Percentiles rank a stretch among this genome's conserved stretches.
These are phyloP conservation scores for Anhinga anhinga DNA, from an alignment of 2,113 vertebrate genomes.

Conservation along the genomic window DNA sequence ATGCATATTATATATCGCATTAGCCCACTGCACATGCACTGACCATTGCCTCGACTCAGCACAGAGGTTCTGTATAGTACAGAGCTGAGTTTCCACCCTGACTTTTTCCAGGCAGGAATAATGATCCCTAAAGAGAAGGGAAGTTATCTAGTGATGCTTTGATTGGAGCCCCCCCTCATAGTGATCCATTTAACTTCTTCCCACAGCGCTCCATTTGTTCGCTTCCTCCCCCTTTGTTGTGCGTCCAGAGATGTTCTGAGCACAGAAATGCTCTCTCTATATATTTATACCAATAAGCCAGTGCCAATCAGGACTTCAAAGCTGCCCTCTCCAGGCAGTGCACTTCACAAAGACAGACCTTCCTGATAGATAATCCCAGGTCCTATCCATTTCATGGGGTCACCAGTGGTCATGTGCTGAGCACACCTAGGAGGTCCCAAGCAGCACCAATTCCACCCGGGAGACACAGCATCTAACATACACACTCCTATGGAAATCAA, in stretches of 20 bases:
- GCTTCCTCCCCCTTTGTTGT: conserved; percentile 48
- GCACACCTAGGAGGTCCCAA: neutral
- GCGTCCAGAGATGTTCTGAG: neutral
- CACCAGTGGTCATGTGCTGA: neutral
- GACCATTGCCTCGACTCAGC: neutral
- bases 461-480: neutral
- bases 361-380: conserved; percentile 26
- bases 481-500: neutral
- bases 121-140: neutral
- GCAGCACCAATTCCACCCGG: neutral
- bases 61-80: neutral
- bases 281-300: neutral
- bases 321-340: conserved; percentile 13
- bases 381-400: neutral
- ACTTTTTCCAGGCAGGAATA: neutral
- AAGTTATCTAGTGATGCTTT: neutral
- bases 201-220: neutral
- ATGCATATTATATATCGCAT: fast-evolving
- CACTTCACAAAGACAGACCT: conserved; percentile 28
- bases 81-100: neutral
- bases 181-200: conserved; percentile 6
- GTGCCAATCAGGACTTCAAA: conserved; percentile 39
- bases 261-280: neutral
- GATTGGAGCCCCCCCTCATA: neutral
- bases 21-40: neutral